Evolutionary conservation across 2,113 vertebrate genomes (phyloP).

Genomic region (Sardina pilchardus): DNA sequence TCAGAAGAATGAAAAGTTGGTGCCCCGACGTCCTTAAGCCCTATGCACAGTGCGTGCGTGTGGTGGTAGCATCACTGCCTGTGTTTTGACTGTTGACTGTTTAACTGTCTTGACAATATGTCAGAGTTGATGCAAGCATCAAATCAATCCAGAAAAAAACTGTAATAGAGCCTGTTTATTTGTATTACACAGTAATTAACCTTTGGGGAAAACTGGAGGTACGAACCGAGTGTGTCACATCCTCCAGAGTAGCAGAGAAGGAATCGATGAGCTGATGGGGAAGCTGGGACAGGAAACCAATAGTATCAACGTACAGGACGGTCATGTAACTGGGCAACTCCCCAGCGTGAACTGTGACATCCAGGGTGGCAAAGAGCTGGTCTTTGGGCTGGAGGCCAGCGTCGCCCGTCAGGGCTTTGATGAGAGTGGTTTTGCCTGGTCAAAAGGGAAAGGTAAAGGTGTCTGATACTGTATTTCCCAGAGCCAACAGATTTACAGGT

Average conservation of each 20-base stretch:
- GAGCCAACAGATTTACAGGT: no score
- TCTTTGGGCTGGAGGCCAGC: constrained; percentile 76
- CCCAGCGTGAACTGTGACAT: constrained; percentile 87
- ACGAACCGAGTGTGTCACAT: constrained; percentile 85
- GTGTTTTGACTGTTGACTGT: no score
- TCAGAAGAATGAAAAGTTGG: no score
- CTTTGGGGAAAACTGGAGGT: neutral
- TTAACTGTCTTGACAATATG: no score
- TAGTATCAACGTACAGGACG: constrained; percentile 88
- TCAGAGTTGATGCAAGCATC: no score
- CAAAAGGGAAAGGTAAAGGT: neutral
- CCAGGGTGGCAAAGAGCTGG: constrained; percentile 89
- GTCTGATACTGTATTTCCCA: neutral
- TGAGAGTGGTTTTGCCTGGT: constrained; percentile 90
- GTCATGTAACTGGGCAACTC: constrained; percentile 77
- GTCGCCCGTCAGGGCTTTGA: constrained; percentile 88
- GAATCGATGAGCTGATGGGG: constrained; percentile 89
- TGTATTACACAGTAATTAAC: neutral
- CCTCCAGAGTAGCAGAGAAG: constrained; percentile 90
- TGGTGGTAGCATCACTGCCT: no score
- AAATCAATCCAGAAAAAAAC: no score
- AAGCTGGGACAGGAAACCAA: constrained; percentile 93
- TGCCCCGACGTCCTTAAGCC: no score
- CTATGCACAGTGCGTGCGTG: no score
- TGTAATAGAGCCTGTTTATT: no score